Evolutionary conservation across 2,888 invertebrate species (phyloP).

Genomic region (Prenolepis imparis): DNA sequence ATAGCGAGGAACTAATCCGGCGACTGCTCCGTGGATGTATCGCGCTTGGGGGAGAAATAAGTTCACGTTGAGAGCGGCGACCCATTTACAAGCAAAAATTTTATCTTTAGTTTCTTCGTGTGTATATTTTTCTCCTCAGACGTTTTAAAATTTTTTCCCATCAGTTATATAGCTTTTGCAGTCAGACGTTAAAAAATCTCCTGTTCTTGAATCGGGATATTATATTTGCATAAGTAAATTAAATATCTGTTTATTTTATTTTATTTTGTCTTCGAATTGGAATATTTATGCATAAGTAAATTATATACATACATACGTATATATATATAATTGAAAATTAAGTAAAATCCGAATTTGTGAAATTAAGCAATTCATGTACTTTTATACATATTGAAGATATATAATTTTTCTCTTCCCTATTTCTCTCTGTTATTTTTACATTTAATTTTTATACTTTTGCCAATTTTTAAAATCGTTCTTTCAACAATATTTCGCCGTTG

Average conservation of each 20-base stretch:
- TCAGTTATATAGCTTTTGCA: neutral
- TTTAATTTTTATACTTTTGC: neutral
- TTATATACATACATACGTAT: too few relatives aligned
- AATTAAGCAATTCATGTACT: neutral
- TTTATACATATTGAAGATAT: neutral
- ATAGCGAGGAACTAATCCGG: conserved; percentile 45
- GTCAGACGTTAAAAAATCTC: neutral
- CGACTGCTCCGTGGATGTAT: conserved; percentile 8
- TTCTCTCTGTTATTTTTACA: neutral
- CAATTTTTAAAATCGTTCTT: neutral
- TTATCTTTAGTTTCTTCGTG: conserved; percentile 16
- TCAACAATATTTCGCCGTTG: neutral
- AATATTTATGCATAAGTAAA: too few relatives aligned
- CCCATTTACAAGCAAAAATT: neutral
- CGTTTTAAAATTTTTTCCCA: conserved; percentile 12
- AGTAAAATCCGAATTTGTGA: neutral
- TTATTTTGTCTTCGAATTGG: too few relatives aligned
- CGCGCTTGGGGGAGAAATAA: conserved; percentile 30
- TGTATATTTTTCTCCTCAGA: neutral
- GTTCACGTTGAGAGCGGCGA: conserved; percentile 8
- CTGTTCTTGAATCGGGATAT: neutral
- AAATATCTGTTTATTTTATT: neutral
- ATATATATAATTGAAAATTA: too few relatives aligned
- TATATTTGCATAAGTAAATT: conserved; percentile 13
- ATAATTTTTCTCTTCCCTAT: neutral